Evolutionary conservation across 2,113 vertebrate genomes (phyloP).

Genomic region (Hyla sarda): DNA sequence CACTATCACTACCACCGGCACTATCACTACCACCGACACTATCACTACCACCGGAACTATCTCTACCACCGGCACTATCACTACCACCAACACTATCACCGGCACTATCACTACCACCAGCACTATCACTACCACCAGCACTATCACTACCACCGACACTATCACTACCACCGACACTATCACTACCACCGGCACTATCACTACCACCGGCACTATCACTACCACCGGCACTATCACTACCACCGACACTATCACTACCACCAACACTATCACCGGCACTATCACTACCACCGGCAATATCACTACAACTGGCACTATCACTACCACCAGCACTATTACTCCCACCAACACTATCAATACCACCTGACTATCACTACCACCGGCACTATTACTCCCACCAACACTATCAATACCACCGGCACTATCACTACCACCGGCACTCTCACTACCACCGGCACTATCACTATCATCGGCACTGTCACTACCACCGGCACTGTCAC

Average conservation of each 20-base stretch:
- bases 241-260: neutral
- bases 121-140: neutral
- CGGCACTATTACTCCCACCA: too few species aligned
- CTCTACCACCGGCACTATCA: neutral
- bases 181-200: neutral
- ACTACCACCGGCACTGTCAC: too few species aligned
- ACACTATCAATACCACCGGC: too few species aligned
- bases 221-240: neutral
- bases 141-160: neutral
- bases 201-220: neutral
- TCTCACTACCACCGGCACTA: too few species aligned
- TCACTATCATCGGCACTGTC: too few species aligned
- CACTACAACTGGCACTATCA: too few species aligned
- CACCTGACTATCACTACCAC: too few species aligned
- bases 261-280: neutral
- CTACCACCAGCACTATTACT: too few species aligned
- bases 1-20: neutral
- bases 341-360: too few species aligned
- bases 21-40: neutral
- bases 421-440: too few species aligned
- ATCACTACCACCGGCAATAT: neutral
- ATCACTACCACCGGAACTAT: neutral
- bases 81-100: neutral
- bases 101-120: neutral
- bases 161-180: neutral